These are phyloP conservation scores for Eilema griseolum DNA, from an alignment of 2,888 invertebrate genomes.

Conservation along the genomic window DNA sequence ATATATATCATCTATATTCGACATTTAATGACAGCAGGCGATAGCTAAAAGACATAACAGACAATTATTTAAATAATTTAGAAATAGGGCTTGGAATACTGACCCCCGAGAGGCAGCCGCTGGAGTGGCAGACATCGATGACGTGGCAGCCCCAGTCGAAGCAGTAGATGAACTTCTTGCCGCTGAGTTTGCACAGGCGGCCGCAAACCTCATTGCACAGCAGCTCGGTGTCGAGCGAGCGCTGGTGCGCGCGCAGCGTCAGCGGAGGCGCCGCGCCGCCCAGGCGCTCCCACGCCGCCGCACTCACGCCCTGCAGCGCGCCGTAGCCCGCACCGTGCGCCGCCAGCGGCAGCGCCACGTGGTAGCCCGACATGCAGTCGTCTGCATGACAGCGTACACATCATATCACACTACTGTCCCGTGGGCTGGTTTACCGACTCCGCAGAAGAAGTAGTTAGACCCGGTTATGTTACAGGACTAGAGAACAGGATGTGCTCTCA, in stretches of 20 bases:
- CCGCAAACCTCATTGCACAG: slow-evolving; percentile 84
- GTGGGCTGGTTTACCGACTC: too few species aligned
- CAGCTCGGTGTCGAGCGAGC: slow-evolving; percentile 81
- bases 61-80: neutral
- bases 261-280: slow-evolving; percentile 53
- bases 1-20: neutral
- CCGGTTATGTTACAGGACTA: too few species aligned
- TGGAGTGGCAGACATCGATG: slow-evolving; percentile 83
- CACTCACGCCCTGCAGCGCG: slow-evolving; percentile 89
- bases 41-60: neutral
- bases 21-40: neutral
- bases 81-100: slow-evolving; percentile 40
- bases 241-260: slow-evolving; percentile 76
- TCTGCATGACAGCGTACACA: slow-evolving; percentile 73
- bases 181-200: slow-evolving; percentile 74
- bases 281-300: slow-evolving; percentile 76
- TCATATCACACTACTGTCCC: neutral
- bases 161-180: slow-evolving; percentile 84
- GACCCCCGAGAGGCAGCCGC: slow-evolving; percentile 83
- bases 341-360: slow-evolving; percentile 90
- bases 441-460: too few species aligned
- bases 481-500: too few species aligned
- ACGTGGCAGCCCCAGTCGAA: slow-evolving; percentile 86
- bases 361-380: slow-evolving; percentile 90
- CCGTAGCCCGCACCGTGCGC: slow-evolving; percentile 90